Percentiles rank a stretch among this genome's conserved stretches.
Evolutionary conservation across 2,888 invertebrate species (phyloP).

Genomic region (Ischnus inquisitorius): DNA sequence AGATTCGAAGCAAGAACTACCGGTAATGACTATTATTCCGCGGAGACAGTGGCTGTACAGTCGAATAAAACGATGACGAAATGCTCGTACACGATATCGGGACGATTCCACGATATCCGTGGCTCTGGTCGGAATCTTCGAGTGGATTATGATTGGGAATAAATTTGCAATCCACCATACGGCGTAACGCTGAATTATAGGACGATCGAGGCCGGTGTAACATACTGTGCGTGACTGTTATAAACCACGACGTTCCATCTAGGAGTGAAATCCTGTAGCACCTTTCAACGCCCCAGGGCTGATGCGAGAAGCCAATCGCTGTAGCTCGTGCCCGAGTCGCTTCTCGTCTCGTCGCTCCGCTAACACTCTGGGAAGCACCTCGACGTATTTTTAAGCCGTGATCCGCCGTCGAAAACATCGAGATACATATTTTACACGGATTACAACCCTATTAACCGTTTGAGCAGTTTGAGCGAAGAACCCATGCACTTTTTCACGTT

Average conservation of each 20-base stretch:
- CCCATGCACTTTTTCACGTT: background rate
- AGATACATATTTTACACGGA: conserved; percentile 5
- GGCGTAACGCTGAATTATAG: conserved; percentile 24
- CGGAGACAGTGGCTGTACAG: conserved; percentile 15
- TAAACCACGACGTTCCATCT: conserved; percentile 36
- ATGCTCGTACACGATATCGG: conserved; percentile 37
- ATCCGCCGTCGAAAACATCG: background rate
- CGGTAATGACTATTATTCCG: conserved; percentile 52
- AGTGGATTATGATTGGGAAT: conserved; percentile 30
- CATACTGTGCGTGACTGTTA: conserved; percentile 40
- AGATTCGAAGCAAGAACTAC: conserved; percentile 57
- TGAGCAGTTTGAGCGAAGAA: background rate
- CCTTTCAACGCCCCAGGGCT: conserved; percentile 54
- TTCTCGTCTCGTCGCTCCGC: background rate
- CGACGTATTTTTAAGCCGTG: background rate
- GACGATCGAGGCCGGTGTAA: conserved; percentile 40
- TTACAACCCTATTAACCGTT: background rate
- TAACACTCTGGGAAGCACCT: background rate
- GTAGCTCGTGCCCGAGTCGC: background rate
- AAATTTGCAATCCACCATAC: conserved; percentile 30
- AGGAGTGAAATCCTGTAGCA: conserved; percentile 48
- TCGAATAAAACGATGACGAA: conserved; percentile 44
- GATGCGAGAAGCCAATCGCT: conserved; percentile 18
- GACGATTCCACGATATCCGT: conserved; percentile 7
- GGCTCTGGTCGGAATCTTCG: background rate